These are phyloP conservation scores for Tachina grossa DNA, from an alignment of 2,888 invertebrate species.

Conservation along the genomic window DNA sequence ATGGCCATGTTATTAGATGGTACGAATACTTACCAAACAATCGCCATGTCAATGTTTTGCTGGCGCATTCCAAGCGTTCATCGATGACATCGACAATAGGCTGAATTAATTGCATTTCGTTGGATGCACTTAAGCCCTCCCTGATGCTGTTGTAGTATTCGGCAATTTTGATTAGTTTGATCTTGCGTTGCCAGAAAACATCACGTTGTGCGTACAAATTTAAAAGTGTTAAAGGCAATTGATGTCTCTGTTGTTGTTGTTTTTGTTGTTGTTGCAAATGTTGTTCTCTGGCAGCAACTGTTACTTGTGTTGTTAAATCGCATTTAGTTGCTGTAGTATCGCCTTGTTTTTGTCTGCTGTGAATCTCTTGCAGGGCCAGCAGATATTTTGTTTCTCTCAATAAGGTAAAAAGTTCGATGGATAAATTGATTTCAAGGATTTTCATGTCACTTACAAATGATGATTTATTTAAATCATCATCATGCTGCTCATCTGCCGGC, in stretches of 20 bases:
- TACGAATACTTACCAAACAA: slow-evolving; percentile 86
- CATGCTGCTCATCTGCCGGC: neutral
- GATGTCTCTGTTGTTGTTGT: slow-evolving; percentile 46
- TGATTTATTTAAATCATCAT: slow-evolving; percentile 51
- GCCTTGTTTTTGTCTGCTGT: slow-evolving; percentile 30
- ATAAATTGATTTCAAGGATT: slow-evolving; percentile 76
- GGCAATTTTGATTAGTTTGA: slow-evolving; percentile 85
- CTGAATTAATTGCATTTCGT: slow-evolving; percentile 90
- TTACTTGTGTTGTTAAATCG: slow-evolving; percentile 47
- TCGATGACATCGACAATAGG: slow-evolving; percentile 91
- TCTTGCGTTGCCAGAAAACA: slow-evolving; percentile 78
- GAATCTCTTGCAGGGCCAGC: slow-evolving; percentile 84
- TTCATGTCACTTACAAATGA: slow-evolving; percentile 60
- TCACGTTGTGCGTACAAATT: slow-evolving; percentile 77
- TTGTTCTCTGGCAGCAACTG: slow-evolving; percentile 43
- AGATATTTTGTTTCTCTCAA: slow-evolving; percentile 93
- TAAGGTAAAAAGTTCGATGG: slow-evolving; percentile 86
- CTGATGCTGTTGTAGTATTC: slow-evolving; percentile 93
- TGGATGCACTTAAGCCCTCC: slow-evolving; percentile 84
- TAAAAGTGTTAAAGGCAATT: slow-evolving; percentile 75
- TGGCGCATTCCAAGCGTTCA: slow-evolving; percentile 86
- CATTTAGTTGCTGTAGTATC: slow-evolving; percentile 16
- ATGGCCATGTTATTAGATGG: neutral
- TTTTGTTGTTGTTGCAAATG: slow-evolving; percentile 62
- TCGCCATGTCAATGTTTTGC: slow-evolving; percentile 90